Percentiles rank a stretch among this genome's conserved stretches.
Evolutionary conservation across 2,888 invertebrate species (phyloP).

Genomic region (Stramonita haemastoma): DNA sequence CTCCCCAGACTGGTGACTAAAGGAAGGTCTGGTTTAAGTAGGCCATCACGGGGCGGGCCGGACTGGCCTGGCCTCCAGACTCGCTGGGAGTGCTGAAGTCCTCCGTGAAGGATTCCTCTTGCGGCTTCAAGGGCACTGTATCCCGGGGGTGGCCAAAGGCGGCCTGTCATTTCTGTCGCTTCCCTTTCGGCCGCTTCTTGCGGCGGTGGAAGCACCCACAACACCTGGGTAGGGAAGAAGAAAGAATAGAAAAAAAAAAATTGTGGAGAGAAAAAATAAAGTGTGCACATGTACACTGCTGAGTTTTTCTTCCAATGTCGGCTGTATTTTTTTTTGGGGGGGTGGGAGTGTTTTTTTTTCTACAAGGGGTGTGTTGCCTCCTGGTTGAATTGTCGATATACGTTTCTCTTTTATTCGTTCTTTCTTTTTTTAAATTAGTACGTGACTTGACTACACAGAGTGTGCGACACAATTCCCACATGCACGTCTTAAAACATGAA

Average conservation of each 20-base stretch:
- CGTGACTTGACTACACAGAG: no score
- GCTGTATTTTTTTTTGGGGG: no score
- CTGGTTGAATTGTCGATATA: no score
- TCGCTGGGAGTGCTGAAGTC: constrained; percentile 40
- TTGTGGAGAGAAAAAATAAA: no score
- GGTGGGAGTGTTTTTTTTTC: no score
- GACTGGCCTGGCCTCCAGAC: constrained; percentile 36
- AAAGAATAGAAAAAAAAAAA: constrained; percentile 9
- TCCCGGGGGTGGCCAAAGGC: constrained; percentile 66
- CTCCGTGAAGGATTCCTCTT: constrained; percentile 45
- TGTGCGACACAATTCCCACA: no score
- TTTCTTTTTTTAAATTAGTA: no score
- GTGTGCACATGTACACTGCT: no score
- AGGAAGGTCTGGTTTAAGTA: constrained; percentile 55
- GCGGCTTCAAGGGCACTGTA: constrained; percentile 56
- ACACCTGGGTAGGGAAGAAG: constrained; percentile 64
- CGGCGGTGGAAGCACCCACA: constrained; percentile 69
- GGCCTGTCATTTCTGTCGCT: constrained; percentile 71
- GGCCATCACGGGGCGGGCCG: constrained; percentile 40
- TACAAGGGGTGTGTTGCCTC: no score
- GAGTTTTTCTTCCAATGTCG: no score
- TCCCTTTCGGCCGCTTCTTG: constrained; percentile 64
- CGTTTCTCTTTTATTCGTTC: no score
- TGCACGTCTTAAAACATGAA: no score
- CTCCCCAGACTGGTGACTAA: neutral